Percentiles rank a stretch among this genome's conserved stretches.
These are phyloP conservation scores for Mirza zaza DNA, from an alignment of 2,113 vertebrate genomes.

Conservation along the genomic window DNA sequence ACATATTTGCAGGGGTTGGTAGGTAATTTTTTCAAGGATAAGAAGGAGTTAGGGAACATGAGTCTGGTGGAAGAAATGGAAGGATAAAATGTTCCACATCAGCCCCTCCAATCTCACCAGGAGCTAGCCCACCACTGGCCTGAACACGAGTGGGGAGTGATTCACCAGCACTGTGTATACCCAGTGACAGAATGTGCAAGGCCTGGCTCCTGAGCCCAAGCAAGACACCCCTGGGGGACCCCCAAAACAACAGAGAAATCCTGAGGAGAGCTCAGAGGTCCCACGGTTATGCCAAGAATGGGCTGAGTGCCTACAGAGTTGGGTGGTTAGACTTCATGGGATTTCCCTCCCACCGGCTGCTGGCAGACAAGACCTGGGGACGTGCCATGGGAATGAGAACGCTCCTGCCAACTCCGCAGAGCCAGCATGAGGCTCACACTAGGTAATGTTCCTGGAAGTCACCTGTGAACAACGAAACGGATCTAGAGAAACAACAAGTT, in stretches of 20 bases:
- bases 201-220: background rate
- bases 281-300: background rate
- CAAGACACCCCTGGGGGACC: background rate
- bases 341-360: background rate
- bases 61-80: background rate
- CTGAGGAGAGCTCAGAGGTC: background rate
- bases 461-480: background rate
- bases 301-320: background rate
- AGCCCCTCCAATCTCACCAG: background rate
- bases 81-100: background rate
- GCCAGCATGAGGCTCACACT: background rate
- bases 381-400: background rate
- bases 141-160: background rate
- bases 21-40: background rate
- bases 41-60: background rate
- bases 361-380: background rate
- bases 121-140: background rate
- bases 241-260: background rate
- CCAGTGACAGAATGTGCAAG: background rate
- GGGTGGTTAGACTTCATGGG: background rate
- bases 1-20: background rate
- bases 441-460: background rate
- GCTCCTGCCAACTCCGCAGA: background rate
- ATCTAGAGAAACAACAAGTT: background rate
- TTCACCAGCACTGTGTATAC: background rate